Evolutionary conservation across 2,888 invertebrate species (phyloP), one percentile per base, ranked within the genome.

Genomic region (Mythimna albipuncta): DNA sequence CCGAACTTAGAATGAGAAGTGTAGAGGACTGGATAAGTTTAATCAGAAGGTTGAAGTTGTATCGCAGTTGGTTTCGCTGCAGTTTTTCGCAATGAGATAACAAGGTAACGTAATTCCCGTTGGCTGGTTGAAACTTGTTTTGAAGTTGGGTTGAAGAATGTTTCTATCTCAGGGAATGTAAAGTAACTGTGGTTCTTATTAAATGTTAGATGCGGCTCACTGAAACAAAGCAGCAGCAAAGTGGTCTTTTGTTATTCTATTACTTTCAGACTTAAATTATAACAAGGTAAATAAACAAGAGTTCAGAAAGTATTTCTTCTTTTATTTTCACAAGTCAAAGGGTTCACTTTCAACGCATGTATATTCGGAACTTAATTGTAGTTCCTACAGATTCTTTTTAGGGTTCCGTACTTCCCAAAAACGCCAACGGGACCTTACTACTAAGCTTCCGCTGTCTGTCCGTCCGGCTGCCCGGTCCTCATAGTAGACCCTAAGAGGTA

Each of bases 51-150:
- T 70, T 58, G 69, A 59, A 70, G 10, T 67, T 68, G 78, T 81
- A 77, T 73, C 57, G 78, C 67, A 65, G 62, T 65, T 13, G 52
- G 65, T 59, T 54, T 13, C 26, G 66, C 59, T 69, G 72, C 66
- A 69, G 72, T 64, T 80, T 73, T 75, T 70, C 38, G 59, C 62
- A 67, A 35, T 65, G 50, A 82, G 77, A 64, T 77, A 72, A 73
- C 67, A 54, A 77, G 64, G 58, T 73, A 26, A 73, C 41, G 63
- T 54, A 16, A 57, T 58, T 77, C 63, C 41, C 52, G 32, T 54
- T n/a, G 21, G 61, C 50, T 16, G 57, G 11, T 50, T 32, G 50
- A 10, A 72, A 67, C 69, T 77, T 68, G 58, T 55, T 63, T 26
- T 58, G 59, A 76, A 71, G 52, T 71, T 76, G 32, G 32, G 61